A percentile compares a stretch with the other conserved stretches of the same genome.
These are phyloP conservation scores for Pseudocheirus occidentalis DNA, from an alignment of 2,797 vertebrate genomes.

Conservation along the genomic window DNA sequence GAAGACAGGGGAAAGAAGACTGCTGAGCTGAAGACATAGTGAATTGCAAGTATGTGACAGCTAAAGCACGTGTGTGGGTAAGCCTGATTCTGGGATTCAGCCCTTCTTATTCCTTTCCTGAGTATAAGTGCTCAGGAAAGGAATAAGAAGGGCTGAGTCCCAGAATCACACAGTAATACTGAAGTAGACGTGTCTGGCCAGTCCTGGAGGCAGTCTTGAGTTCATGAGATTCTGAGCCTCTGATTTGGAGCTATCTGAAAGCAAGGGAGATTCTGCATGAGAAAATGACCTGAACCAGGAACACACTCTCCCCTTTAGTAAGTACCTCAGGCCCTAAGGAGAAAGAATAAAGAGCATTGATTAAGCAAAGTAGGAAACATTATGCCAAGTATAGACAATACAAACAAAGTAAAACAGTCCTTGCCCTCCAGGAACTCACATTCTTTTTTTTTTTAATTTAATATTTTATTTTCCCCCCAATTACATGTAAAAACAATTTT, in stretches of 20 bases:
- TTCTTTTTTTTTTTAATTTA: neutral
- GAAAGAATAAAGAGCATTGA: neutral
- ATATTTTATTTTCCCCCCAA: neutral
- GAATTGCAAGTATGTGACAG: neutral
- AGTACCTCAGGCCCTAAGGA: neutral
- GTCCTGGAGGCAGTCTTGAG: neutral
- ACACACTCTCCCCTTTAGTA: neutral
- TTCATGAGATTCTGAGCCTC: neutral
- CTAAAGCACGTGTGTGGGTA: neutral
- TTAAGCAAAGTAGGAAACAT: neutral
- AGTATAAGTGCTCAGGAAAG: no score
- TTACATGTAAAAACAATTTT: neutral
- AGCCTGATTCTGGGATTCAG: neutral
- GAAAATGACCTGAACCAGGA: neutral
- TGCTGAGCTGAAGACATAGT: neutral
- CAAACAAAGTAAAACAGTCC: neutral
- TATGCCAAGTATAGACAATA: neutral
- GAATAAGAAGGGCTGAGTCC: no score
- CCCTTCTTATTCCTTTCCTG: neutral
- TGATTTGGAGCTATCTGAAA: neutral
- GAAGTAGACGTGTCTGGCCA: neutral
- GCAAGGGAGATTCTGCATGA: neutral
- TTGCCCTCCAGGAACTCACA: neutral
- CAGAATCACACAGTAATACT: neutral
- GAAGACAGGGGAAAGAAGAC: no score